Percentiles rank a stretch among this genome's conserved stretches.
These are phyloP conservation scores for Leucania comma DNA, from an alignment of 2,888 invertebrate species.

Conservation along the genomic window DNA sequence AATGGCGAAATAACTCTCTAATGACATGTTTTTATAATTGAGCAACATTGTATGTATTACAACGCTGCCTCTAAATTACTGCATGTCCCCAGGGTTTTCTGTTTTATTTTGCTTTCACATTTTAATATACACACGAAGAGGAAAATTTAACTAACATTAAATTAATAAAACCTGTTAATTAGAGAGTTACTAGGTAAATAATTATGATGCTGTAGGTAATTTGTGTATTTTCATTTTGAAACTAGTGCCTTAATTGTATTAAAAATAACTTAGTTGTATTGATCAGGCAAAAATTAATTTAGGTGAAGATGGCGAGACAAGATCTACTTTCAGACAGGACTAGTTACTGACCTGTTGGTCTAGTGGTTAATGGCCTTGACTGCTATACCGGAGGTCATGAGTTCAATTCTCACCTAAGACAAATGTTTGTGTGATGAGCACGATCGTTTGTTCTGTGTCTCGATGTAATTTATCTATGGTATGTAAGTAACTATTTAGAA, in stretches of 20 bases:
- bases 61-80: constrained; percentile 31
- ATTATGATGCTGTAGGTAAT: background rate
- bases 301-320: too few species aligned
- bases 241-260: background rate
- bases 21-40: constrained; percentile 37
- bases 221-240: background rate
- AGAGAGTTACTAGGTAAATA: background rate
- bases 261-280: background rate
- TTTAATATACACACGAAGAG: constrained; percentile 25
- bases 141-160: constrained; percentile 20
- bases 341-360: too few species aligned
- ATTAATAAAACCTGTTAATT: constrained; percentile 8
- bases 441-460: too few species aligned
- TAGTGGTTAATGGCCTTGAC: too few species aligned
- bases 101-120: constrained; percentile 36
- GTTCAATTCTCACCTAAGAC: too few species aligned
- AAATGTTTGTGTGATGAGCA: too few species aligned
- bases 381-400: too few species aligned
- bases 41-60: constrained; percentile 29
- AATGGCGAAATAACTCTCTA: background rate
- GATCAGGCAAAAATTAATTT: background rate
- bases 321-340: too few species aligned
- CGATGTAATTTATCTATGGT: too few species aligned
- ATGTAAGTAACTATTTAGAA: too few species aligned
- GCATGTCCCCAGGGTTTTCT: constrained; percentile 15